Conservation (phyloP, 2,888 invertebrate species). For the Danaus chrysippus region DNA sequence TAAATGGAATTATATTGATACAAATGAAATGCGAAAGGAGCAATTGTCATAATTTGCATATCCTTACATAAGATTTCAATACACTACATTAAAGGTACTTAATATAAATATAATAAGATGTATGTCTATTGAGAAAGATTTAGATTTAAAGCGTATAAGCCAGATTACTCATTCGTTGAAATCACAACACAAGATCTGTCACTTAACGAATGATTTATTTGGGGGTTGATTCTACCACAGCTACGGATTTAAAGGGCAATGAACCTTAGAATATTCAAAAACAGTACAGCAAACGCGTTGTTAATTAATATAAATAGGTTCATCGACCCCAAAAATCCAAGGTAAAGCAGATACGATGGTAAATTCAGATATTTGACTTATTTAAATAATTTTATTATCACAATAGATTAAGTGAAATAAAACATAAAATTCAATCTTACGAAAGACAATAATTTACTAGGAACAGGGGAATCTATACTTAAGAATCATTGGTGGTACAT, state of each 20-base stretch:
- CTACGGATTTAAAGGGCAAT: constrained; percentile 57
- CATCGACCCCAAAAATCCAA: constrained; percentile 56
- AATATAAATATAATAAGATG: constrained; percentile 76
- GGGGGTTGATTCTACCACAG: constrained; percentile 43
- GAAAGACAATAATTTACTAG: constrained; percentile 61
- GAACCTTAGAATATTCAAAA: constrained; percentile 23
- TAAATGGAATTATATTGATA: constrained; percentile 39
- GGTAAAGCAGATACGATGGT: constrained; percentile 46
- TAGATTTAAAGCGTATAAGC: constrained; percentile 61
- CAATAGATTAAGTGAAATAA: constrained; percentile 70
- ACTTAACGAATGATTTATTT: constrained; percentile 30
- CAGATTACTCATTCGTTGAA: constrained; percentile 51
- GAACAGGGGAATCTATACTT: constrained; percentile 69
- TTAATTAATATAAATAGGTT: constrained; percentile 9
- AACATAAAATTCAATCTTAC: constrained; percentile 48
- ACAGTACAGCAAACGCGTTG: constrained; percentile 8
- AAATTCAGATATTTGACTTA: constrained; percentile 27
- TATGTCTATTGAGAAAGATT: constrained; percentile 69
- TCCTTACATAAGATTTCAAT: constrained; percentile 64
- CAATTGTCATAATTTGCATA: constrained; percentile 75
- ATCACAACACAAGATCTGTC: constrained; percentile 40
- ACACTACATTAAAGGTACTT: constrained; percentile 67
- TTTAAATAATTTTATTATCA: constrained; percentile 34
- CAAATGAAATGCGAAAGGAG: constrained; percentile 46
- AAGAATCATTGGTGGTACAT: constrained; percentile 74